Evolutionary conservation across 2,113 vertebrate genomes (phyloP).

Genomic region (Gymnobelideus leadbeateri): DNA sequence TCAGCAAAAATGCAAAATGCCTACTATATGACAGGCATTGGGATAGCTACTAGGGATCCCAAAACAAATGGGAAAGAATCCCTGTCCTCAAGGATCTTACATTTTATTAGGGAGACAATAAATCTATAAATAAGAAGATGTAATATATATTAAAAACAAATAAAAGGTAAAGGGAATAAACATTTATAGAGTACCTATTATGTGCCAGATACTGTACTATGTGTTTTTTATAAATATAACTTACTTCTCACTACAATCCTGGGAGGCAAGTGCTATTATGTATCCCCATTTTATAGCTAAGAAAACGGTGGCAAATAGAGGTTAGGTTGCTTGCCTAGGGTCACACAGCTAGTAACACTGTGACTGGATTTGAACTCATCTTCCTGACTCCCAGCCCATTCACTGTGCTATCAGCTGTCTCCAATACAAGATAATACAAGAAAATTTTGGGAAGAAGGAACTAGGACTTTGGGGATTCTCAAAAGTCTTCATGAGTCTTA

Average conservation of each 20-base stretch:
- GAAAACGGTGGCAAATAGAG: background rate
- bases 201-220: background rate
- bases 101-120: background rate
- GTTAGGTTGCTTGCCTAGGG: background rate
- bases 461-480: background rate
- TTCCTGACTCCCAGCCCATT: background rate
- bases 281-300: background rate
- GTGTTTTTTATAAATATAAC: background rate
- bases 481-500: background rate
- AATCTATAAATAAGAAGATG: background rate
- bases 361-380: background rate
- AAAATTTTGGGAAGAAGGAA: background rate
- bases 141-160: background rate
- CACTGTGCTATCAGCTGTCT: background rate
- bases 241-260: background rate
- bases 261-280: background rate
- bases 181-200: background rate
- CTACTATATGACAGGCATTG: background rate
- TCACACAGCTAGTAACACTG: background rate
- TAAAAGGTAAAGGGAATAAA: background rate
- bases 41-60: background rate
- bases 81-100: background rate
- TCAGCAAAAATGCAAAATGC: background rate
- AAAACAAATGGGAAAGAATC: background rate
- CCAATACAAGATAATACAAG: background rate